Evolutionary conservation across 2,797 vertebrate species (phyloP).

Genomic region (Xenops minutus): DNA sequence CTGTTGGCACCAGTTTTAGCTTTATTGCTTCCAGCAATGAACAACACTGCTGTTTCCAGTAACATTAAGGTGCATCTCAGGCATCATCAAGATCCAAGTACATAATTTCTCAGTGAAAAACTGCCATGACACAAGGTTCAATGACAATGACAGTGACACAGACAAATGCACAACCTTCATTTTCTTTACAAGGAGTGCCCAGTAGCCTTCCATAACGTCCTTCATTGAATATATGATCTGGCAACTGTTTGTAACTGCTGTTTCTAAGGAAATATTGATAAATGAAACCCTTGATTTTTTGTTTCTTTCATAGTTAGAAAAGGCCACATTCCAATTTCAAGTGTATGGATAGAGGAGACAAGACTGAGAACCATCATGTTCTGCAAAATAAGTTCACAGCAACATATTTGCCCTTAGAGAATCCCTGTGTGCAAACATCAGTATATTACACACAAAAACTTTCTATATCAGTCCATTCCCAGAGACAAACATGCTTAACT

Average conservation of each 20-base stretch:
- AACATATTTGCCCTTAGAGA: not conserved
- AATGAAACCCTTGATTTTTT: not conserved
- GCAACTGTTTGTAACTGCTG: not conserved
- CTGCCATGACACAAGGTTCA: not conserved
- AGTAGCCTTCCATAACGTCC: not conserved
- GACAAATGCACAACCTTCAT: not conserved
- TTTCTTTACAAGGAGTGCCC: not conserved
- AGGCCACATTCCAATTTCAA: not conserved
- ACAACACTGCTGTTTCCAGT: accelerated
- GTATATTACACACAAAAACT: not conserved
- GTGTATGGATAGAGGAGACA: accelerated
- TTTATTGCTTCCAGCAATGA: not conserved
- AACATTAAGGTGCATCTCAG: not conserved
- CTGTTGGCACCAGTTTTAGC: not conserved
- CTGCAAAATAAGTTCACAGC: not conserved
- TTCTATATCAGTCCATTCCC: not conserved
- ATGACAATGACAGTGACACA: not conserved
- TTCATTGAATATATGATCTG: not conserved
- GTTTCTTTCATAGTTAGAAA: not conserved
- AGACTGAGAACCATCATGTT: not conserved
- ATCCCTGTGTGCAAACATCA: not conserved
- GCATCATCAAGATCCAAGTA: not conserved
- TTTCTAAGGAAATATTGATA: not conserved
- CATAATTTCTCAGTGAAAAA: not conserved
- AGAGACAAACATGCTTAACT: not conserved